A percentile compares a stretch with the other conserved stretches of the same genome.
These are phyloP conservation scores for Acanthaster planci DNA, from an alignment of 35 echinoderm and acorn worm genomes.

Conservation along the genomic window DNA sequence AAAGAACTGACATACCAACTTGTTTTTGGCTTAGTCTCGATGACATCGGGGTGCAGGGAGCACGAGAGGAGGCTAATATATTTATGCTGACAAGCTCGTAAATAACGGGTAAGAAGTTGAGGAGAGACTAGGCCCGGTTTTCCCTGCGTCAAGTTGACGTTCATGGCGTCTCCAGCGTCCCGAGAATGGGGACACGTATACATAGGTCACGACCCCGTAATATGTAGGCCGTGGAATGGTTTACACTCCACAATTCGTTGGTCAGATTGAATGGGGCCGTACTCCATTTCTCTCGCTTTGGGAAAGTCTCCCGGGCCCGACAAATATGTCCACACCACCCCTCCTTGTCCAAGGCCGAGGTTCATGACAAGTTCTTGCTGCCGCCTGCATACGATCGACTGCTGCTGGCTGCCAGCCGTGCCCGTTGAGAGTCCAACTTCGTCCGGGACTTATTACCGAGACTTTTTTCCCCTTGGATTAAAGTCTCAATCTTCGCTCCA, in stretches of 20 bases:
- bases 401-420: background rate
- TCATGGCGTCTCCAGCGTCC: constrained; percentile 20
- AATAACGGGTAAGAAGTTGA: constrained; percentile 2
- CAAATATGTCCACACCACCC: constrained; percentile 25
- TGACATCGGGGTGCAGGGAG: constrained; percentile 6
- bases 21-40: constrained; percentile 1
- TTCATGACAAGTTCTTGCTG: background rate
- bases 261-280: background rate
- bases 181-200: constrained; percentile 9
- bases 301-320: background rate
- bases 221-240: constrained; percentile 16
- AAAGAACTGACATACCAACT: constrained; percentile 10
- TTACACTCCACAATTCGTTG: constrained; percentile 18
- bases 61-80: constrained; percentile 26
- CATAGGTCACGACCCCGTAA: constrained; percentile 3
- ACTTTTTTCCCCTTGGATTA: too few relatives aligned
- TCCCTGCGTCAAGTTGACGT: constrained; percentile 2
- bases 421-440: background rate
- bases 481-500: too few relatives aligned
- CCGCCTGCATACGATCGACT: too few relatives aligned
- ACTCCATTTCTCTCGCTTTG: background rate
- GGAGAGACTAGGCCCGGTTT: background rate
- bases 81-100: constrained; percentile 26
- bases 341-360: background rate
- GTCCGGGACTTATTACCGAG: background rate